Evolutionary conservation across 2,113 vertebrate species (phyloP).

Genomic region (Corythornis cristatus): DNA sequence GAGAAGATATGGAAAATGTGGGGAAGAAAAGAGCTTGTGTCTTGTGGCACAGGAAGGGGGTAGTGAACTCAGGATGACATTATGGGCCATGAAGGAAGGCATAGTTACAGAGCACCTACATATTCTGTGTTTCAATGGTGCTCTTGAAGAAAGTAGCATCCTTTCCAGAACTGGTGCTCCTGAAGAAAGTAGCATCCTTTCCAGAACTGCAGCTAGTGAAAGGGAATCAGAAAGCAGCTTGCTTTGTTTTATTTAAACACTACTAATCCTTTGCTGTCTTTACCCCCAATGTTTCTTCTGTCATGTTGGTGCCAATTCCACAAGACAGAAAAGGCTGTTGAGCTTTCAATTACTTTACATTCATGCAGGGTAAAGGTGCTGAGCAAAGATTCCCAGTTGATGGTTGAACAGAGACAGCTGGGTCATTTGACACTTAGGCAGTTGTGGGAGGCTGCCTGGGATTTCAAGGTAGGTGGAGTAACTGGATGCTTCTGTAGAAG

Average conservation of each 20-base stretch:
- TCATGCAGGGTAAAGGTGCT: background rate
- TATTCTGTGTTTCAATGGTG: background rate
- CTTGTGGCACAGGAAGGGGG: background rate
- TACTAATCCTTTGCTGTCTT: background rate
- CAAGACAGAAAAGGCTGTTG: background rate
- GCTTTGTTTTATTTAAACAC: background rate
- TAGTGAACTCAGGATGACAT: background rate
- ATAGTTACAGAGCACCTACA: background rate
- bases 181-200: background rate
- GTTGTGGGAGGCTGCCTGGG: constrained; percentile 54
- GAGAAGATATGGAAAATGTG: background rate
- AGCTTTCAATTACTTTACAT: background rate
- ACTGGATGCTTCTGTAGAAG: constrained; percentile 31
- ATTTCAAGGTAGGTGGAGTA: constrained; percentile 42
- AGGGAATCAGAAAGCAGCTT: background rate
- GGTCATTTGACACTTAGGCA: constrained; percentile 49
- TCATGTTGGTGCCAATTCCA: background rate
- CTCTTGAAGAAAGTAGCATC: background rate
- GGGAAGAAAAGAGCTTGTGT: background rate
- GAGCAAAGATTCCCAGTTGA: background rate
- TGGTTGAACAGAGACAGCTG: constrained; percentile 54
- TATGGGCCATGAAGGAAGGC: background rate
- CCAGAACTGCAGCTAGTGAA: background rate
- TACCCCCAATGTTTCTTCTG: fast-evolving
- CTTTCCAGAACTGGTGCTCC: background rate